These are phyloP conservation scores for Clinocottus analis DNA, from an alignment of 2,113 vertebrate genomes.

Conservation along the genomic window DNA sequence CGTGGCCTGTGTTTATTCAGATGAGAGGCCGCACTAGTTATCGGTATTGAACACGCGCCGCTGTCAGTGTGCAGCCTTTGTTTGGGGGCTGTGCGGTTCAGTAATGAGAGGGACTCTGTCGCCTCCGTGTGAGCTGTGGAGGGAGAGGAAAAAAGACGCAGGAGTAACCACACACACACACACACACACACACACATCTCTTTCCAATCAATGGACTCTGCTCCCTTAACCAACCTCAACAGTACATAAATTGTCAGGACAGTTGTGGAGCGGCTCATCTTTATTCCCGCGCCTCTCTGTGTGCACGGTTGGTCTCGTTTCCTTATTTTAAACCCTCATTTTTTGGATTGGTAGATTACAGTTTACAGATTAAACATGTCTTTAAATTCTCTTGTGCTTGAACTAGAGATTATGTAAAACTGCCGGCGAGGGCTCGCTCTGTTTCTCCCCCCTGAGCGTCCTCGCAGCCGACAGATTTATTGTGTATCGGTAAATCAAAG, in stretches of 20 bases:
- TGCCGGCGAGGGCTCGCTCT: neutral
- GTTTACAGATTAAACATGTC: neutral
- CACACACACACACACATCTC: constrained; percentile 13
- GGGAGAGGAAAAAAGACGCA: constrained; percentile 73
- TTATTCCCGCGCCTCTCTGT: constrained; percentile 12
- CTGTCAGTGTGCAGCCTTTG: constrained; percentile 78
- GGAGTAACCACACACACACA: constrained; percentile 37
- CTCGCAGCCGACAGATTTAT: constrained; percentile 18
- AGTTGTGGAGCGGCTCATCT: constrained; percentile 30
- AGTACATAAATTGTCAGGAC: constrained; percentile 54
- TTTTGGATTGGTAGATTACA: neutral
- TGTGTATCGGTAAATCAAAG: constrained; percentile 36
- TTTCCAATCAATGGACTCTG: constrained; percentile 50
- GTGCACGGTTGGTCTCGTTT: neutral
- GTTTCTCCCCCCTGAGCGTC: neutral
- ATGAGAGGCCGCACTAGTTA: constrained; percentile 79
- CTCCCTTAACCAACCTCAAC: constrained; percentile 57
- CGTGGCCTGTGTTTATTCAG: constrained; percentile 77
- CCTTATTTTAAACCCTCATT: neutral
- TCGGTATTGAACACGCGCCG: constrained; percentile 76
- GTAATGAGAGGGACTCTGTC: constrained; percentile 82
- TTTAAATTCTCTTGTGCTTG: neutral
- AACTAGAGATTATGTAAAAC: constrained; percentile 5
- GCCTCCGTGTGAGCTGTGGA: constrained; percentile 78
- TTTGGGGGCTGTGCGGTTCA: constrained; percentile 76